Evolutionary conservation across 2,888 invertebrate genomes (phyloP), one percentile per base, ranked within the genome.

Genomic region (Cylloceria caligata): DNA sequence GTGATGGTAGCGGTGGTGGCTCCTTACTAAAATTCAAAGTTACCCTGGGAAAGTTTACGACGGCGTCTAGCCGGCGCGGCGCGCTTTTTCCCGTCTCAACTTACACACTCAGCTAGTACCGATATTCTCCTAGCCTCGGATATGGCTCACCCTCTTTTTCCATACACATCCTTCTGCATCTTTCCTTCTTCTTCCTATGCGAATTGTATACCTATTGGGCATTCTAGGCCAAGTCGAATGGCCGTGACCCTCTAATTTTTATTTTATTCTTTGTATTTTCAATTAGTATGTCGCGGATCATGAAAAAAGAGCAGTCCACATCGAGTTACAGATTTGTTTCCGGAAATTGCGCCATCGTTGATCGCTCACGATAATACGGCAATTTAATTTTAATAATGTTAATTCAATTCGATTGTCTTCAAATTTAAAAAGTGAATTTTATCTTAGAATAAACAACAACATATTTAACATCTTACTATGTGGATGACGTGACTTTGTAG

Each of bases 31-130:
- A 90, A 90, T 90, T 91, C 90, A 91, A 91, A 91, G 90, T 90
- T 91, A 90, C 85, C 85, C 86, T 86, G 85, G 87, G 42, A 68
- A 86, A 90, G 91, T 92, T 91, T 91, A 92, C 90, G 91, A 91
- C 87, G 88, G 88, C 88, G 91, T 92, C 92, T 91, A 90, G 92
- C 89, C 91, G 89, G 87, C 88, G 91, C 90, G 90, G 85, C 90
- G 88, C 89, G 87, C 77, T 87, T 87, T 84, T 81, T 83, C 77
- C 85, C 84, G 77, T 78, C 55, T 75, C 83, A 24, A 47, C 57
- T 52, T 67, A 11, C 19, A 42, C 49, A 47, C 69, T 45, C 68
- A 34, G 19, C 34, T 24, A 30, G 49, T 16, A 39, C 67, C 71
- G 60, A 45, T 52, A 52, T 67, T 73, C 52, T 62, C 49, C 21